phyloP scores from a whole-genome alignment of 2,113 vertebrate species.

The Planiliza haematocheilus region DNA sequence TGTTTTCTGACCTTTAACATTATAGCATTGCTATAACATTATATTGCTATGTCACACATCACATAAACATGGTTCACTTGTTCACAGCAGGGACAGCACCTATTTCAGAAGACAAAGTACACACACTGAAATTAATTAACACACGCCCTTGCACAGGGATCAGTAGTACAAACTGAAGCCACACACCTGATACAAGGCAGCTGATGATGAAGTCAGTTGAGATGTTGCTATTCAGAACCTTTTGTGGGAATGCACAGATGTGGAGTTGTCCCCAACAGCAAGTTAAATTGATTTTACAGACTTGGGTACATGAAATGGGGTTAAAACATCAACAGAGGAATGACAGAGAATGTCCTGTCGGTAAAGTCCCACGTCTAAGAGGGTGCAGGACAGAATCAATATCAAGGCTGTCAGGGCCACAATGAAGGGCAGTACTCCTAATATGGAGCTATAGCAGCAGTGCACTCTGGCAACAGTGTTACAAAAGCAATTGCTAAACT shows the following conservation, averaged over 20 bases:
- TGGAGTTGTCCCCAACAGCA: slow-evolving; percentile 13
- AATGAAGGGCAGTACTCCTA: slow-evolving; percentile 27
- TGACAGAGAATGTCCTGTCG: slow-evolving; percentile 34
- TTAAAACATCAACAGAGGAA: slow-evolving; percentile 35
- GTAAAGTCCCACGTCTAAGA: slow-evolving; percentile 26
- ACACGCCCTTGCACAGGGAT: slow-evolving; percentile 32
- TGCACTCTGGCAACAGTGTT: slow-evolving; percentile 55
- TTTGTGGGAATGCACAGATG: slow-evolving; percentile 58
- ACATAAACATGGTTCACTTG: slow-evolving; percentile 28
- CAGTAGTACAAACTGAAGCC: slow-evolving; percentile 16
- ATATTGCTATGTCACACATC: slow-evolving; percentile 28
- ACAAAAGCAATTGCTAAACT: slow-evolving; percentile 53
- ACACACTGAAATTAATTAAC: slow-evolving; percentile 15
- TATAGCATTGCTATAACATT: slow-evolving; percentile 18
- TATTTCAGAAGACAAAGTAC: slow-evolving; percentile 39
- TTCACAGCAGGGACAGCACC: slow-evolving; percentile 29
- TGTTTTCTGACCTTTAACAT: slow-evolving; percentile 4
- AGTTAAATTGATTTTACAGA: slow-evolving; percentile 27
- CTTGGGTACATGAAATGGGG: slow-evolving; percentile 9
- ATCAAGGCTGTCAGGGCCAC: slow-evolving; percentile 15
- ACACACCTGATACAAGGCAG: slow-evolving; percentile 30
- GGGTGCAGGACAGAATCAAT: slow-evolving; percentile 25
- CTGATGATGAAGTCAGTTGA: slow-evolving; percentile 4
- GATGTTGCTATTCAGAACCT: slow-evolving; percentile 31
- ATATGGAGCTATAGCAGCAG: slow-evolving; percentile 54